Percentiles rank a stretch among this genome's conserved stretches.
phyloP scores from a whole-genome alignment of 2,888 invertebrate genomes.

The Ormyrus rosae region DNA sequence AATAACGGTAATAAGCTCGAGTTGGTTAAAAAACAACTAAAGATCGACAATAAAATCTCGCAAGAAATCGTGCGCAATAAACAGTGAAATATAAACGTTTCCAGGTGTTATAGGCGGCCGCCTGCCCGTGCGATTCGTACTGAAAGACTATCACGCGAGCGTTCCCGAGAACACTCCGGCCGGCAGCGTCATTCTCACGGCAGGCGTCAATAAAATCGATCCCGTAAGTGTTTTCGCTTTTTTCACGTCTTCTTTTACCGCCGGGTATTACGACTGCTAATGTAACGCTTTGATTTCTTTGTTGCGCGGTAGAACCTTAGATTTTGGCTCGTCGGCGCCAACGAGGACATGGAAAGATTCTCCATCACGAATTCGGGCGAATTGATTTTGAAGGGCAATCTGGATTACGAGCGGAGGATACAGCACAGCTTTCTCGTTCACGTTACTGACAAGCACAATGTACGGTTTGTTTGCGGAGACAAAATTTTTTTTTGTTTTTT shows the following conservation, averaged over 20 bases:
- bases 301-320: conserved; percentile 78
- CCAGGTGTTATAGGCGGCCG: conserved; percentile 64
- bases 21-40: too few relatives aligned
- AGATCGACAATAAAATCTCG: background rate
- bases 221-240: conserved; percentile 65
- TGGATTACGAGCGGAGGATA: conserved; percentile 87
- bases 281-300: background rate
- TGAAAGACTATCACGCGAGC: conserved; percentile 83
- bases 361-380: conserved; percentile 88
- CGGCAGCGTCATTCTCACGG: conserved; percentile 84
- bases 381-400: conserved; percentile 83
- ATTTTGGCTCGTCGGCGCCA: conserved; percentile 85
- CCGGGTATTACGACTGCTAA: too few relatives aligned
- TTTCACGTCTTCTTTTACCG: background rate
- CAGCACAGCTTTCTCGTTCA: conserved; percentile 87
- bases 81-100: conserved; percentile 1
- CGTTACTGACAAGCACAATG: conserved; percentile 87
- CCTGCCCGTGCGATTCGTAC: conserved; percentile 82
- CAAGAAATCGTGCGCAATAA: background rate
- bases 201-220: conserved; percentile 76
- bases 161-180: conserved; percentile 87
- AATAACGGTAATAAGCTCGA: conserved; percentile 65
- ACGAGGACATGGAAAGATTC: conserved; percentile 85
- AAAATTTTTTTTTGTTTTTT: too few relatives aligned
- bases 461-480: conserved; percentile 72